Base-by-base conservation (phyloP, 1,140 invertebrate genomes). In the Dryas iulia region DNA sequence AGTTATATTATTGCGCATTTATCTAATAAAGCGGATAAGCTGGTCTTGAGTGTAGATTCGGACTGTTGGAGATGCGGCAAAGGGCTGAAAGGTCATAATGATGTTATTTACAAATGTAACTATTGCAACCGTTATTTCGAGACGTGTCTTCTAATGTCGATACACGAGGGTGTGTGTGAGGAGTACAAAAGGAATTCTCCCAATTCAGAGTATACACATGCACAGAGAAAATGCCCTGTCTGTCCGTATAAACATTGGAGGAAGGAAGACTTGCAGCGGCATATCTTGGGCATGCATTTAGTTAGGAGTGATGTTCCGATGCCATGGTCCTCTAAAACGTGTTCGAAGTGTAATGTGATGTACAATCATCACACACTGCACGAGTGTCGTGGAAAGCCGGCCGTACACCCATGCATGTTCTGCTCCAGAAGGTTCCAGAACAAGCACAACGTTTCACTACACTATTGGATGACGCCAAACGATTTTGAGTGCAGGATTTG, bases 41-140 rank as follows among this genome's bases (percentile, higher is more conserved):
- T 14, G 33, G 12, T 39, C 33, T 39, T 39, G 33, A 39, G 33
- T 14, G 7, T 39, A 39, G 33, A 39, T 39, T 31, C 53, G 0
- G 30, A 64, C 8, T 78, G 76, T 47, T 69, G 64, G 63, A 68
- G 65, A 28, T 77, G 75, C 33, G 72, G 70, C 2, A 53, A 72
- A 25, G 35, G 33, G 23, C 5, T 7, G 47, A 33, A 0, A n/a
- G 3, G 0, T 1, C 61, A 59, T 39, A 67, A 52, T 8, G 6
- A 0, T 52, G 33, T 12, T 7, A 3, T 8, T 10, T 74, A 70
- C 12, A 66, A 14, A 14, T 77, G 75, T 8, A 3, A 1, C 0
- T 67, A 61, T 0, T 74, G 75, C 23, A 28, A 65, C 10, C 47
- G 52, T n/a, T 57, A 60, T 1, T 59, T 74, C 8, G 54, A 66